A percentile compares a stretch with the other conserved stretches of the same genome.
These are phyloP conservation scores for Geophilus truncorum DNA, from an alignment of 2,888 invertebrate species.

Conservation along the genomic window DNA sequence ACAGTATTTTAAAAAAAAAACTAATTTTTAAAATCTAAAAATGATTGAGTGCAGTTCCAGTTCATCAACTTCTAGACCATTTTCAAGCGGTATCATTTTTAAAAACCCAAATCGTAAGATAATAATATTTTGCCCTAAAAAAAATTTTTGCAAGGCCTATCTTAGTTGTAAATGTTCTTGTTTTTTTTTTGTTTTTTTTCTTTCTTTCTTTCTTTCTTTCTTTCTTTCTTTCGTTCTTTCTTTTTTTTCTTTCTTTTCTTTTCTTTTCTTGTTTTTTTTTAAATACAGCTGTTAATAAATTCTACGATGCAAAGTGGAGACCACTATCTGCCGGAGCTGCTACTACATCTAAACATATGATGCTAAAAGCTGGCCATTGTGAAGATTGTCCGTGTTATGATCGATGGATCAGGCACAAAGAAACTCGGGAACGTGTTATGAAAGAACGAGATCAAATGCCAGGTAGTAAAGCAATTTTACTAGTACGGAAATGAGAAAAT, in stretches of 20 bases:
- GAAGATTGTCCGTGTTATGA: slow-evolving; percentile 19
- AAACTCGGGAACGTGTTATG: neutral
- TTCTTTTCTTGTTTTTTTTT: neutral
- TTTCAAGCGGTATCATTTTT: neutral
- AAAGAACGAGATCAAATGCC: neutral
- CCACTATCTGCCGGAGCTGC: neutral
- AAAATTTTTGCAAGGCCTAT: neutral
- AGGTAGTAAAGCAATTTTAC: too few species aligned
- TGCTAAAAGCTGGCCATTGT: neutral
- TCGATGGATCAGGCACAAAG: slow-evolving; percentile 1
- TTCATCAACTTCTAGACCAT: neutral
- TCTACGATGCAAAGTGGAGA: neutral
- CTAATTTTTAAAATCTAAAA: too few species aligned
- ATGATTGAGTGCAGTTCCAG: neutral
- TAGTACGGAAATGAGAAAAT: too few species aligned
- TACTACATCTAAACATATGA: neutral
- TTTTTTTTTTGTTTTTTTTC: too few species aligned
- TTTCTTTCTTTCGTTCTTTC: too few species aligned
- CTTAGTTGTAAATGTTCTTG: too few species aligned
- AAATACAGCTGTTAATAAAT: neutral
- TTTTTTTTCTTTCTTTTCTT: too few species aligned
- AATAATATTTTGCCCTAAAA: neutral
- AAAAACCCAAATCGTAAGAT: neutral
- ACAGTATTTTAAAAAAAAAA: neutral
- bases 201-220: too few species aligned